Evolutionary conservation across 2,888 invertebrate genomes (phyloP), one percentile per base, ranked within the genome.

Genomic region (Aleiodes testaceus): DNA sequence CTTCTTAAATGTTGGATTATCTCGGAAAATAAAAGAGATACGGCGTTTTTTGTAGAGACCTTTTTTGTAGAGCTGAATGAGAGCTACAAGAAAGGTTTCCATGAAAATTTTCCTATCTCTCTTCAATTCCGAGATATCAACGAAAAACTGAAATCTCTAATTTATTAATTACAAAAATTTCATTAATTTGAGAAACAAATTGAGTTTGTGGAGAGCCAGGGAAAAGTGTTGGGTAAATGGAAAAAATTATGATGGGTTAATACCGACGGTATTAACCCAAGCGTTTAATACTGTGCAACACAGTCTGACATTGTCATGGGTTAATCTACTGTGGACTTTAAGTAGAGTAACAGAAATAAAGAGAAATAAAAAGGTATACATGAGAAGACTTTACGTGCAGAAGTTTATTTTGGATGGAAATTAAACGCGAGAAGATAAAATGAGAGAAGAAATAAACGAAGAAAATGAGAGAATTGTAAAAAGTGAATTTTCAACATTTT

Each of bases 251-350:
- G 14, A 30, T 12, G n/a, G 26, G 26, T 30, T 5, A 30, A 53
- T 53, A 53, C 9, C 6, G 20, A 45, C 26, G 61, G 65, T 50
- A 52, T 66, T 50, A 53, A 53, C n/a, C 26, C 53, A 30, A 26
- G 53, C 26, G 26, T 26, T 53, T 26, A 36, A 53, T 20, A 53
- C 22, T 53, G 52, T 53, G 14, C 18, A 53, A 52, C 52, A 5
- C 18, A 12, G 71, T 63, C 63, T 63, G 71, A 67, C 45, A 14
- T 45, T 42, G 63, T 61, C 42, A 52, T n/a, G 36, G 52, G 20
- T 45, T 50, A 61, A 65, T 71, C 71, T 67, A 67, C 67, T 67
- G 61, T 30, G 61, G 36, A 53, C n/a, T 26, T 30, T n/a, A 26
- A 14, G n/a, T 26, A 26, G 26, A 36, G 36, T 36, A 36, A 36